Evolutionary conservation across 2,888 invertebrate genomes (phyloP), one percentile per base, ranked within the genome.

Genomic region (Epinotia brunnichana): DNA sequence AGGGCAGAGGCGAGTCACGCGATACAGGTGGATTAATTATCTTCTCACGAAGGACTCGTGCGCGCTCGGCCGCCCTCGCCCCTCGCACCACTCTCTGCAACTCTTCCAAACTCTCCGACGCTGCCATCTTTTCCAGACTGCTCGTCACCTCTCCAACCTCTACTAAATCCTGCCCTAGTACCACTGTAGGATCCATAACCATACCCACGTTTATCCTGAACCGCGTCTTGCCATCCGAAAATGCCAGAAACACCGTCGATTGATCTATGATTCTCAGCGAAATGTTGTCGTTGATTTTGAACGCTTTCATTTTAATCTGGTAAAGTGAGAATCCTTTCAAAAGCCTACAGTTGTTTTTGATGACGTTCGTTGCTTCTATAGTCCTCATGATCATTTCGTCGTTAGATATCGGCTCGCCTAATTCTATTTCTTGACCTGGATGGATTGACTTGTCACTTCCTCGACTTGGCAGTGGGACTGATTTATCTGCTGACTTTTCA

Each of bases 141-240:
- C 29, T 56, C 5, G 68, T 9, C 54, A 70, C 70, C 3, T 60
- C 61, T 17, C 63, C 63, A 0, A 70, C 53, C 0, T 70, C 74
- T 10, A 48, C 62, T 1, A 57, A 67, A 0, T 74, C 70, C 19
- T 69, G 87, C 86, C 68, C 82, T 86, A 17, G 86, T 85, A 21
- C 84, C 83, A 53, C 88, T 87, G 74, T 88, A 85, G 74, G 88
- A 87, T 73, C 87, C 87, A 76, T 83, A 81, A 13, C 87, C 89
- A 75, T 89, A 87, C 74, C 85, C 87, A 11, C 67, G 54, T 76
- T 70, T 3, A 74, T n/a, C 15, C 53, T 70, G 13, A 74, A n/a
- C 53, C 35, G 41, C 3, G 41, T 70, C 35, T 13, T 11, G 3
- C 70, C 74, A 41, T 70, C 68, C 9, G 67, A 21, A 39, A 67